A percentile compares a stretch with the other conserved stretches of the same genome.
These are phyloP conservation scores for Ictalurus furcatus DNA, from an alignment of 2,113 vertebrate genomes.

Conservation along the genomic window DNA sequence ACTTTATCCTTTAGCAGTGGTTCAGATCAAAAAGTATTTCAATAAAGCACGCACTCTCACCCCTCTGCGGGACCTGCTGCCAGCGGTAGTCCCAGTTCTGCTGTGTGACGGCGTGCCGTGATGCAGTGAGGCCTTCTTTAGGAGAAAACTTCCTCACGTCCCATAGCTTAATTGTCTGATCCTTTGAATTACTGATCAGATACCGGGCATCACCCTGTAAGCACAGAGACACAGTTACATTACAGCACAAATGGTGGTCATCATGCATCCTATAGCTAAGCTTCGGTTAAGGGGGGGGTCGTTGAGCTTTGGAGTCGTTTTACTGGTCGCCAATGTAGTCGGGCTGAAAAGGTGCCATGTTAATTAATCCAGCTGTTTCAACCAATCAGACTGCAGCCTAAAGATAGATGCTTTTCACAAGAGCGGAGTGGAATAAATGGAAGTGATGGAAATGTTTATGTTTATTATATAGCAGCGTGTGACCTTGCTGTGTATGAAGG, in stretches of 20 bases:
- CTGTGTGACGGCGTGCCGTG: constrained; percentile 86
- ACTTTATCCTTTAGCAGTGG: neutral
- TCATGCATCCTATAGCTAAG: neutral
- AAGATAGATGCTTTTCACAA: neutral
- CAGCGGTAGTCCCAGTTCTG: constrained; percentile 95
- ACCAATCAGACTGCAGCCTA: neutral
- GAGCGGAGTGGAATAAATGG: neutral
- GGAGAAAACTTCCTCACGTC: constrained; percentile 87
- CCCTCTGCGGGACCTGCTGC: constrained; percentile 91
- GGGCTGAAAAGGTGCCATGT: neutral
- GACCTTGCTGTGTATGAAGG: constrained; percentile 94
- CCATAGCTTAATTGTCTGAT: constrained; percentile 94
- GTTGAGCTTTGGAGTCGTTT: neutral
- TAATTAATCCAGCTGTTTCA: neutral
- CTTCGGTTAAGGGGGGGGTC: neutral
- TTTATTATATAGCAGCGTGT: neutral
- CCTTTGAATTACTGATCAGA: constrained; percentile 91
- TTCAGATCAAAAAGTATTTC: neutral
- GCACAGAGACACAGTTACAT: neutral
- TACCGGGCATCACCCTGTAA: constrained; percentile 89
- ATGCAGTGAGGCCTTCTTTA: constrained; percentile 85
- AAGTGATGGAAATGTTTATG: neutral
- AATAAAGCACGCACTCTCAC: constrained; percentile 58
- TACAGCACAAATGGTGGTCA: neutral
- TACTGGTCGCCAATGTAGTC: neutral